These are phyloP conservation scores for Podarcis lilfordi DNA, from an alignment of 2,797 vertebrate species.

Conservation along the genomic window DNA sequence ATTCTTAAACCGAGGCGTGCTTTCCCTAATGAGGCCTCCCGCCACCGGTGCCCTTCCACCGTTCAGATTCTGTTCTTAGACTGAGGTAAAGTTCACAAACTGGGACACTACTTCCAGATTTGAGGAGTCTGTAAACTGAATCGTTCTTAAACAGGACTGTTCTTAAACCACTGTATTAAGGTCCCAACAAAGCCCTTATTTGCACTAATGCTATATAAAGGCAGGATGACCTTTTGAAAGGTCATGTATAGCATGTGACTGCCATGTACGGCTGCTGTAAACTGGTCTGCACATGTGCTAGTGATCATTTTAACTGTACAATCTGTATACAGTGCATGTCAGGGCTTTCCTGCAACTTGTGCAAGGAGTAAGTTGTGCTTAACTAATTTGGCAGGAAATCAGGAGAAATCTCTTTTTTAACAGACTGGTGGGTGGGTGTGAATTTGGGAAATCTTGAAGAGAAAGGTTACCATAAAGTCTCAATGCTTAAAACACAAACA, in stretches of 20 bases:
- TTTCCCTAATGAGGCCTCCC: no score
- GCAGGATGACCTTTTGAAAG: background rate
- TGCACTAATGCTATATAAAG: no score
- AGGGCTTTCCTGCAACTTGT: background rate
- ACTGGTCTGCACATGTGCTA: background rate
- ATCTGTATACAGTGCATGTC: background rate
- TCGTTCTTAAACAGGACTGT: no score
- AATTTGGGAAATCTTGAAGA: background rate
- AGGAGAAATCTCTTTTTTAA: background rate
- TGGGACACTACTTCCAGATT: no score
- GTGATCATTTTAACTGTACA: background rate
- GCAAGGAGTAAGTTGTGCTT: background rate
- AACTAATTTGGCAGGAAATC: background rate
- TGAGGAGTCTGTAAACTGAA: no score
- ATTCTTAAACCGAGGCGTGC: no score
- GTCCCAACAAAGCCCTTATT: no score
- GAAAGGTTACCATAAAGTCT: background rate
- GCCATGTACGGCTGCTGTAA: background rate
- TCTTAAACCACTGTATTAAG: no score
- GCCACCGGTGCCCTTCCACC: no score
- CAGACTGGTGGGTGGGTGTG: background rate
- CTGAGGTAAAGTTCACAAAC: no score
- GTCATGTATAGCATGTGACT: background rate
- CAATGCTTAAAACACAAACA: background rate
- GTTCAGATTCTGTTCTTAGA: no score